These are phyloP conservation scores for Drosophila nigricruria DNA, from an alignment of 2,888 invertebrate species.

Conservation along the genomic window DNA sequence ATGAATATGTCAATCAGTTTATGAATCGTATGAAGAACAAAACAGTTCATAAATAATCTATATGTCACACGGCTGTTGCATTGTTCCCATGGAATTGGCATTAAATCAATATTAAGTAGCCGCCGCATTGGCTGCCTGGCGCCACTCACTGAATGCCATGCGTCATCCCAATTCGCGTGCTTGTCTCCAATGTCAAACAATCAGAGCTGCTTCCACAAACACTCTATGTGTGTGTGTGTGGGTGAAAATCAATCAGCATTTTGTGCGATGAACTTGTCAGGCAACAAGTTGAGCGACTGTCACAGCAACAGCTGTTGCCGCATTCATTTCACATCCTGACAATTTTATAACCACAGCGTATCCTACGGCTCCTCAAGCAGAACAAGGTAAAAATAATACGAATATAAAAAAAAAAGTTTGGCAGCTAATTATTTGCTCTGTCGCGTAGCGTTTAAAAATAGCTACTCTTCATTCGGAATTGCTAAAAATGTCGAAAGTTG, in stretches of 20 bases:
- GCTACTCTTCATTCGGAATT: slow-evolving; percentile 30
- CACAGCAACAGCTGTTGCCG: slow-evolving; percentile 42
- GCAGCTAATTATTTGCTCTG: slow-evolving; percentile 66
- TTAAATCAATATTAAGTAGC: slow-evolving; percentile 67
- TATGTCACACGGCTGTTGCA: slow-evolving; percentile 12
- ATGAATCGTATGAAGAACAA: slow-evolving; percentile 7
- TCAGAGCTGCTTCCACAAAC: slow-evolving; percentile 42
- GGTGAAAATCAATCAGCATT: slow-evolving; percentile 72
- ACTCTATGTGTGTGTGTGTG: slow-evolving; percentile 47
- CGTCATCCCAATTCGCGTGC: slow-evolving; percentile 14
- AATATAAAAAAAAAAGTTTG: slow-evolving; percentile 19
- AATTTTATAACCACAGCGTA: slow-evolving; percentile 34
- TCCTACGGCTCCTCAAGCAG: slow-evolving; percentile 2
- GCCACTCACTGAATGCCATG: slow-evolving; percentile 13
- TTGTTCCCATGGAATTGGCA: slow-evolving; percentile 47
- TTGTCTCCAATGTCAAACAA: slow-evolving; percentile 57
- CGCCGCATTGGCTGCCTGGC: slow-evolving; percentile 37
- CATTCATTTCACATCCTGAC: slow-evolving; percentile 43
- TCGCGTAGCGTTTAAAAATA: slow-evolving; percentile 23
- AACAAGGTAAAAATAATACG: background rate
- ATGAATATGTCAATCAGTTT: slow-evolving; percentile 41
- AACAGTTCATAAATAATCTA: slow-evolving; percentile 46
- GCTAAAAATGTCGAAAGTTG: slow-evolving; percentile 8
- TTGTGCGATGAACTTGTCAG: slow-evolving; percentile 63
- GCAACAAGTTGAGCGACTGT: slow-evolving; percentile 43